These are phyloP conservation scores for Miichthys miiuy DNA, from an alignment of 2,797 vertebrate genomes.

Conservation along the genomic window DNA sequence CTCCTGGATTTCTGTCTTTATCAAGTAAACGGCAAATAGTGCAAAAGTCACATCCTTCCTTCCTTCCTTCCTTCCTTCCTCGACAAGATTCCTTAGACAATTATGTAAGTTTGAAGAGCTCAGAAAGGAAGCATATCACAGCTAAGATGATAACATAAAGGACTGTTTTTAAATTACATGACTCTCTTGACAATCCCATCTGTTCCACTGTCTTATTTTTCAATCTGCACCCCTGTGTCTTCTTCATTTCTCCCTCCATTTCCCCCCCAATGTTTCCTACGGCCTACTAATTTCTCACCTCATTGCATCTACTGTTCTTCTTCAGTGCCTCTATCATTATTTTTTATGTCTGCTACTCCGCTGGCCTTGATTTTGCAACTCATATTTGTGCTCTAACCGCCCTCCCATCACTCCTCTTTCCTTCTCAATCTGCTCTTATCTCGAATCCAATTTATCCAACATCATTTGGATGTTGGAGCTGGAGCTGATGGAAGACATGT, in stretches of 20 bases:
- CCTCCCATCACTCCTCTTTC: neutral
- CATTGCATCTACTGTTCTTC: slow-evolving; percentile 17
- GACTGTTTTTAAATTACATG: neutral
- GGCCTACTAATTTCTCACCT: slow-evolving; percentile 33
- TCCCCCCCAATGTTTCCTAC: neutral
- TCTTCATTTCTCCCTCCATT: slow-evolving; percentile 29
- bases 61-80: neutral
- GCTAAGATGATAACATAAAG: neutral
- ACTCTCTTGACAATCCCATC: neutral
- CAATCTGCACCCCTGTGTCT: neutral
- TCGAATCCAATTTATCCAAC: neutral
- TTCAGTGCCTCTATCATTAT: neutral
- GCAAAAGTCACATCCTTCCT: neutral
- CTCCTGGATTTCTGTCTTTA: neutral
- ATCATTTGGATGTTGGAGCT: too few relatives aligned
- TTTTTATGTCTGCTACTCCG: neutral
- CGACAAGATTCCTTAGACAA: neutral
- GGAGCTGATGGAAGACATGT: slow-evolving; percentile 38
- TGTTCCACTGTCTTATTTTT: neutral
- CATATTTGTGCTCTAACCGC: neutral
- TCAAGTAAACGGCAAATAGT: neutral
- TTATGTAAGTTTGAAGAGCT: too few relatives aligned
- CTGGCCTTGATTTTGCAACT: slow-evolving; percentile 4
- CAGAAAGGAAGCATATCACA: neutral
- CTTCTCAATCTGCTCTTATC: neutral